Base-by-base conservation (phyloP, 2,113 vertebrate species). In the Acrocephalus arundinaceus region DNA sequence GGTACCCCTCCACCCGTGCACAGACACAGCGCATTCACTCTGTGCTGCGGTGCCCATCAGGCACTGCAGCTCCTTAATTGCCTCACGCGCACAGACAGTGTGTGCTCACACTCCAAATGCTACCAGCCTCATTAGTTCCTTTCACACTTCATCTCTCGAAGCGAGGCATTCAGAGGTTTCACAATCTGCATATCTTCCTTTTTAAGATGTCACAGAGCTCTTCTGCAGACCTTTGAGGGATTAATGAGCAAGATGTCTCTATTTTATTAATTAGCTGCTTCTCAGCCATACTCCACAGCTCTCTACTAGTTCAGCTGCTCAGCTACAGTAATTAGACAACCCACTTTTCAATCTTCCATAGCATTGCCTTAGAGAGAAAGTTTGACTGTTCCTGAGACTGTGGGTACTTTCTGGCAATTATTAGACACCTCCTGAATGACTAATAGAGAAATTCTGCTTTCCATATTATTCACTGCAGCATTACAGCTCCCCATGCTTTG, bases 201-300 rank as follows among this genome's bases (percentile, higher is more conserved):
- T 90, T 88, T 74, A 86, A 95, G 96, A 76, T n/a, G 71, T 62
- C 65, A 77, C 83, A 80, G 79, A 86, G 63, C 94, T 94, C 90
- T 89, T 86, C 92, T 54, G 62, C 81, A 95, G 94, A 85, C 82
- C 88, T 92, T 67, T 92, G 88, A 93, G 65, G 72, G 72, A 88
- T 84, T 95, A 97, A 95, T 0, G 0, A 94, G 92, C 88, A 92
- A 86, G 88, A 93, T 90, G 94, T 70, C 79, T 85, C 83, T 83
- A 58, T 84, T 83, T 93, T 84, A 95, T 90, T 97, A 94, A 97
- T 97, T 77, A 95, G 85, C 65, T 77, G 31, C 83, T 92, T 93
- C 85, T 93, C 83, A 86, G 79, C 72, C 1, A 0, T 70, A 67
- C 31, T 80, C 43, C 57, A 46, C 41, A 70, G 85, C 67, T 93